Evolutionary conservation across 2,113 vertebrate species (phyloP), one percentile per base, ranked within the genome.

Genomic region (Dascyllus trimaculatus): DNA sequence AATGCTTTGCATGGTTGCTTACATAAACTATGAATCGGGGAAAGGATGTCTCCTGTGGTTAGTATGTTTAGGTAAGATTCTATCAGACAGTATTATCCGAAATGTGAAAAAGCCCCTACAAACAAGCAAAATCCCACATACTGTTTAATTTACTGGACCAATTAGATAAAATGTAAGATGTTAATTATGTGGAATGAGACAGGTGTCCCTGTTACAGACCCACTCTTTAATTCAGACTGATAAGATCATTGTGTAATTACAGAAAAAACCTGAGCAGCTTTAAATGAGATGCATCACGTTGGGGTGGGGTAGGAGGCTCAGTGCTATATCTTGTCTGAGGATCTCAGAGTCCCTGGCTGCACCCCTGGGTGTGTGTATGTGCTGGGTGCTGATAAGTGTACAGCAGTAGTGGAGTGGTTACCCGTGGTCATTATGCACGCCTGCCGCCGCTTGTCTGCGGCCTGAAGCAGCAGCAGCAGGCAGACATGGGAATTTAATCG

Each of bases 401-500:
- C 29, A 26, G 24, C 29, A 13, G 52, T 18, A 78, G 10, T 32
- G 54, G 45, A 58, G 52, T 26, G 13, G 53, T 11, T 60, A 2
- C 53, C 60, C 2, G 2, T 53, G 46, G 73, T 72, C 67, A 25
- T 69, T 52, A 48, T 63, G 43, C 60, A 66, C 0, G 19, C 6
- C 18, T 43, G 40, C 15, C 59, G 48, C 53, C 5, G 56, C 53
- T 61, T 25, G 66, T 74, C 75, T 60, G 11, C 64, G 38, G 52
- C 26, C 9, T 25, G 5, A 0, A 66, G 54, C 57, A 43, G 22
- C 52, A 22, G 18, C 52, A 68, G 69, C 63, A 32, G 25, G 69
- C 29, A 2, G 57, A 70, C 75, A 72, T 53, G 59, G 57, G 80
- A 71, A 84, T 80, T 75, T 80, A 81, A 87, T 82, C 75, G 52